Percentiles rank a stretch among this genome's conserved stretches.
Evolutionary conservation across 2,888 invertebrate genomes (phyloP).

Genomic region (Dorcus hopei): DNA sequence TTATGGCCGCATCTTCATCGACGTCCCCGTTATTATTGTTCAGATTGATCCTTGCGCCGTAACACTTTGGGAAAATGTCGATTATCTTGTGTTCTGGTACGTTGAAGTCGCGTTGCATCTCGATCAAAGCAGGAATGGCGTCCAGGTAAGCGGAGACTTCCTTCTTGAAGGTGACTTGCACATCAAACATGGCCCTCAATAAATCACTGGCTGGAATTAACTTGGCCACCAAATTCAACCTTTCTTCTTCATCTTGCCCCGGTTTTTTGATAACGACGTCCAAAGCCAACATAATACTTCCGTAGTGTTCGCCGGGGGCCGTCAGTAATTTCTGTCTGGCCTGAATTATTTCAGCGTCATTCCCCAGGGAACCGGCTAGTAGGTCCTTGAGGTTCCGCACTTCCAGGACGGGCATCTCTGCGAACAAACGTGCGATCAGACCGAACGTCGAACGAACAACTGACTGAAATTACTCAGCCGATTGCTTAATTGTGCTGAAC

Average conservation of each 20-base stretch:
- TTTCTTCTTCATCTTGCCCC: slow-evolving; percentile 34
- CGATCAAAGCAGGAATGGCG: slow-evolving; percentile 51
- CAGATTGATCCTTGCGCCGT: slow-evolving; percentile 53
- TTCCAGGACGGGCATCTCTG: slow-evolving; percentile 29
- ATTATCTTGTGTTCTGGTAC: slow-evolving; percentile 46
- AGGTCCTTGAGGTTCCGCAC: slow-evolving; percentile 39
- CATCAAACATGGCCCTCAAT: slow-evolving; percentile 54
- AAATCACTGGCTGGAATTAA: slow-evolving; percentile 56
- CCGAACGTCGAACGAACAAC: too few relatives aligned
- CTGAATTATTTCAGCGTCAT: slow-evolving; percentile 42
- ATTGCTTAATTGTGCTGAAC: too few relatives aligned
- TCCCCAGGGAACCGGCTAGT: slow-evolving; percentile 32
- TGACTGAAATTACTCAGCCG: too few relatives aligned
- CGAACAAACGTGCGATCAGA: neutral
- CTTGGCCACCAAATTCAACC: slow-evolving; percentile 56
- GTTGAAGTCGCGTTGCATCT: slow-evolving; percentile 51
- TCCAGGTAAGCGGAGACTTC: slow-evolving; percentile 56
- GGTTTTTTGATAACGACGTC: slow-evolving; percentile 40
- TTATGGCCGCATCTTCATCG: slow-evolving; percentile 56
- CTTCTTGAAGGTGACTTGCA: slow-evolving; percentile 56
- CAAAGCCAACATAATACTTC: slow-evolving; percentile 56
- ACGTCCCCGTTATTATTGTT: slow-evolving; percentile 44
- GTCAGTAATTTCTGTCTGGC: slow-evolving; percentile 49
- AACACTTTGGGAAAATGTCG: slow-evolving; percentile 54
- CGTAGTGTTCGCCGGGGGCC: slow-evolving; percentile 62